Evolutionary conservation across 2,888 invertebrate species (phyloP).

Genomic region (Timema podura): DNA sequence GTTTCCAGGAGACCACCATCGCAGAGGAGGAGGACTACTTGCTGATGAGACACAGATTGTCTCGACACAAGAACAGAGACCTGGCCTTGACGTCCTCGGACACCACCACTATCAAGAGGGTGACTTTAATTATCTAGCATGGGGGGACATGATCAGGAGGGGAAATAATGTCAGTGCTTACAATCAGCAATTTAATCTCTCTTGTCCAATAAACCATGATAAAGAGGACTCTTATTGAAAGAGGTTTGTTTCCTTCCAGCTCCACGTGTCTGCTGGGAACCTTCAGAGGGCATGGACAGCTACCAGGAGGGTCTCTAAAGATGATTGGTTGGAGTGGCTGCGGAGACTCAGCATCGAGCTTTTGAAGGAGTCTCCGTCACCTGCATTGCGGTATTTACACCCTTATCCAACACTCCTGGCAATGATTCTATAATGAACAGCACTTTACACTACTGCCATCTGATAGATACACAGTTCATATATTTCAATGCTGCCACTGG

Average conservation of each 20-base stretch:
- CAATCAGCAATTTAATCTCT: background rate
- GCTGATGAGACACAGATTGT: slow-evolving; percentile 57
- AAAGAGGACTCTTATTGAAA: background rate
- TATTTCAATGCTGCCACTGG: too few relatives aligned
- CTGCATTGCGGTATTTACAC: slow-evolving; percentile 64
- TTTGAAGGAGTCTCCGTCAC: slow-evolving; percentile 92
- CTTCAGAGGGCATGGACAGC: slow-evolving; percentile 91
- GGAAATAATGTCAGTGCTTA: too few relatives aligned
- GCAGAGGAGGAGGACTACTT: slow-evolving; percentile 72
- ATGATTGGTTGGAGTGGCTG: slow-evolving; percentile 99
- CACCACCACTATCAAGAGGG: slow-evolving; percentile 69
- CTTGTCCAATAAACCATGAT: background rate
- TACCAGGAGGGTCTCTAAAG: slow-evolving; percentile 87
- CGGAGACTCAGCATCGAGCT: slow-evolving; percentile 87
- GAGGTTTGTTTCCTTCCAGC: slow-evolving; percentile 39
- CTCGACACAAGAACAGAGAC: slow-evolving; percentile 68
- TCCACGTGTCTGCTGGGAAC: slow-evolving; percentile 78
- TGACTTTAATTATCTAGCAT: slow-evolving; percentile 31
- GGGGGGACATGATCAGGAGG: too few relatives aligned
- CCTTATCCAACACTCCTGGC: background rate
- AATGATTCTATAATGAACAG: too few relatives aligned
- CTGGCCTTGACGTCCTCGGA: slow-evolving; percentile 61
- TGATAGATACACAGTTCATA: too few relatives aligned
- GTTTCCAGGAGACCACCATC: slow-evolving; percentile 55
- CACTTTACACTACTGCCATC: too few relatives aligned